A percentile compares a stretch with the other conserved stretches of the same genome.
Conservation (phyloP, 2,797 vertebrate species). For the Orientallactaga sibirica region DNA sequence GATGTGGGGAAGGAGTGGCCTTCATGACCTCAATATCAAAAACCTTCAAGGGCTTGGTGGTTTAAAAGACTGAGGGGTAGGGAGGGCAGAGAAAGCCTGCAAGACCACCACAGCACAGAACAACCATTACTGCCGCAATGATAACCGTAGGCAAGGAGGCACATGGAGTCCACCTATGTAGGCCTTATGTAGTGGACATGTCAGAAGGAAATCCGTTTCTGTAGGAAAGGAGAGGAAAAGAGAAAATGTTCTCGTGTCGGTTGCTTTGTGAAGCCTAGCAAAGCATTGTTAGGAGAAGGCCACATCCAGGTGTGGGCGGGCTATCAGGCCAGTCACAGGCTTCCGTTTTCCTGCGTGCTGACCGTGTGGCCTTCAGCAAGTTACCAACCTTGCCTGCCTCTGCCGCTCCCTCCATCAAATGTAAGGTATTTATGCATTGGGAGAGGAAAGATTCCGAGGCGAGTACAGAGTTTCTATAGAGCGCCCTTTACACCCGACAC, state of each 20-base stretch:
- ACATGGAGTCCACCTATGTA: fast-evolving
- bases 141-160: no score
- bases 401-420: constrained; percentile 18
- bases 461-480: not conserved
- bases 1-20: not conserved
- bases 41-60: not conserved
- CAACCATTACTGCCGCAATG: not conserved
- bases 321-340: not conserved
- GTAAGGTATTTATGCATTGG: not conserved
- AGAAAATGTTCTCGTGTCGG: not conserved
- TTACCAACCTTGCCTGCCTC: constrained; percentile 37
- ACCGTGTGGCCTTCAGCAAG: not conserved
- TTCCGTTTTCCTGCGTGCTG: not conserved
- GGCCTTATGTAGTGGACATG: not conserved
- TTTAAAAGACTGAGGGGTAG: not conserved
- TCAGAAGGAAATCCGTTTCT: not conserved
- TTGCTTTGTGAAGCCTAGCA: not conserved
- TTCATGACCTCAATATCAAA: not conserved
- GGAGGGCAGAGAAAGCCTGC: not conserved
- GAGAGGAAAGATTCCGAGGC: not conserved
- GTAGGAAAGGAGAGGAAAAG: not conserved
- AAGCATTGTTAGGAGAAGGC: not conserved
- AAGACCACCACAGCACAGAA: not conserved
- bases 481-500: not conserved
- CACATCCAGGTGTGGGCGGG: not conserved